Base-by-base conservation (phyloP, 2,888 invertebrate species). In the Coecobrya sp. region DNA sequence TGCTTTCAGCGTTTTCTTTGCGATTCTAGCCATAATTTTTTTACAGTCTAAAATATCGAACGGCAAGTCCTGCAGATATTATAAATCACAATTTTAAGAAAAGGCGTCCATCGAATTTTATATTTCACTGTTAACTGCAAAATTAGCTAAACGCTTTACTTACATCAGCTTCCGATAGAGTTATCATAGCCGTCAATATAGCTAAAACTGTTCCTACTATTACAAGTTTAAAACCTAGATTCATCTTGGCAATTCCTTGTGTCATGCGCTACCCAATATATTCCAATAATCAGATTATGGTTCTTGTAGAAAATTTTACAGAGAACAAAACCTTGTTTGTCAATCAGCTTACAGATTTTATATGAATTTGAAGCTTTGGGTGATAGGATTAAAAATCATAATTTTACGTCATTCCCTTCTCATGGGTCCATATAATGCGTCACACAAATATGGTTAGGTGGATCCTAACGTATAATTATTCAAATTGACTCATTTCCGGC, bases 11-110 rank as follows among this genome's bases (percentile, higher is more conserved):
- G 82, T 86, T 36, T 62, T 65, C 30, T 91, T 91, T 16, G 91
- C 91, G 22, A 91, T 91, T 45, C 91, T 49, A 10, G 81, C 91
- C 91, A 86, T 86, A 0, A 86, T 27, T 68, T 91, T 91, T 45
- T 91, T 91, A 27, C 91, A 91, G 42, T 91, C 91, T 2, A 13
- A n/a, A 11, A 91, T 11, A 36, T 90, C 90, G 10, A 90, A 79
- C 16, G 59, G 59, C 0, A 42, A 5, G 27, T 87, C 87, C 87
- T 87, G 27, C n/a, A 68, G 0, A 79, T 16, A 27, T 1, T 27
- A 70, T 70, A 16, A 36, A 22, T n/a, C n/a, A n/a, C 30, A 70
- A 16, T 36, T 27, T 59, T 59, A 11, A 59, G 8, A 19, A 59
- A 2, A 19, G 7, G 49, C 13, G 3, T 49, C 1, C 10, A 8